phyloP scores from a whole-genome alignment of 2,888 invertebrate species.

The Platycheirus rosarum region DNA sequence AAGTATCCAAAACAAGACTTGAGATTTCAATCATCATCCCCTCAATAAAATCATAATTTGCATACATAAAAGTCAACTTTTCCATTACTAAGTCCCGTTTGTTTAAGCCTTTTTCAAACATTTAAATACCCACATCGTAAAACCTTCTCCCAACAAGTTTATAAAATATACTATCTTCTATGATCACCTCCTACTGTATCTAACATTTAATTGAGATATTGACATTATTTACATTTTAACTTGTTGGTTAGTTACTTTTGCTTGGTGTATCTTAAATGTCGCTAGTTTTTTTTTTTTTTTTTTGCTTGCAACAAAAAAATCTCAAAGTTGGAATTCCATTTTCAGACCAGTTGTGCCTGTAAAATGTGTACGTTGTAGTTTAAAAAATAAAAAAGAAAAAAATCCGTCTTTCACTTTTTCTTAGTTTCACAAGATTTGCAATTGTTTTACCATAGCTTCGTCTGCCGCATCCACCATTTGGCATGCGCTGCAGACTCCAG shows the following conservation, averaged over 20 bases:
- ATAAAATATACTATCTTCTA: neutral
- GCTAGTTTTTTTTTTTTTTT: slow-evolving; percentile 6
- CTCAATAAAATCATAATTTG: no score
- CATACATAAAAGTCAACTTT: no score
- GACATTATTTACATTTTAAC: slow-evolving; percentile 38
- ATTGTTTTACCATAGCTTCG: slow-evolving; percentile 39
- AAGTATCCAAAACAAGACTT: no score
- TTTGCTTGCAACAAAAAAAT: slow-evolving; percentile 1
- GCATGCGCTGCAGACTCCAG: slow-evolving; percentile 5
- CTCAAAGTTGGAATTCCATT: slow-evolving; percentile 47
- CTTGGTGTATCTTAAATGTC: slow-evolving; percentile 35
- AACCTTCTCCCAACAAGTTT: slow-evolving; percentile 1
- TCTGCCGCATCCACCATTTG: neutral
- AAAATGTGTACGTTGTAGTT: slow-evolving; percentile 49
- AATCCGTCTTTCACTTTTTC: slow-evolving; percentile 66
- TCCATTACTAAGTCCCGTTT: no score
- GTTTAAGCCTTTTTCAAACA: no score
- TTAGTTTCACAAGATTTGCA: slow-evolving; percentile 66
- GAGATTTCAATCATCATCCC: no score
- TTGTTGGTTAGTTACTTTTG: slow-evolving; percentile 5
- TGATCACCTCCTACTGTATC: neutral
- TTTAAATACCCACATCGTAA: no score
- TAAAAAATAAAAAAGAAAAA: slow-evolving; percentile 30
- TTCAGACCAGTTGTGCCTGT: slow-evolving; percentile 47
- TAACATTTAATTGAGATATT: slow-evolving; percentile 17